phyloP scores from a whole-genome alignment of 2,888 invertebrate genomes.

The Invenusta paracnida region DNA sequence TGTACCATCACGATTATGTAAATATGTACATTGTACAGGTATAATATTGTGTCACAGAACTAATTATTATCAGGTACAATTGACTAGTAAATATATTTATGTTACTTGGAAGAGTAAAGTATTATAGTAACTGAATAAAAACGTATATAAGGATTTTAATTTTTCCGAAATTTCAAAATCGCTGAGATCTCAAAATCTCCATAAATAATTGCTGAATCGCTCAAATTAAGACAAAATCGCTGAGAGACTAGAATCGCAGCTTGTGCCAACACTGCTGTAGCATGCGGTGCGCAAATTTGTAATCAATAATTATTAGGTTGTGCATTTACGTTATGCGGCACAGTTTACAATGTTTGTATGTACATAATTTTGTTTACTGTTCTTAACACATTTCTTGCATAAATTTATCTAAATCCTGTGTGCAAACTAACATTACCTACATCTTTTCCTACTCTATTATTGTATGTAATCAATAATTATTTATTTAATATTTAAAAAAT shows the following conservation, averaged over 20 bases:
- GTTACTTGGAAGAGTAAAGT: not conserved
- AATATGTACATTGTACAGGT: constrained; percentile 4
- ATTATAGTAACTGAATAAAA: constrained; percentile 22
- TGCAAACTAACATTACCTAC: too few relatives aligned
- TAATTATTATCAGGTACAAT: constrained; percentile 23
- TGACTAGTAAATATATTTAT: constrained; percentile 9
- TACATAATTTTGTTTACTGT: too few relatives aligned
- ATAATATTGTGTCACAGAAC: constrained; percentile 24
- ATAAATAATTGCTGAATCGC: not conserved
- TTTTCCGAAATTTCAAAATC: not conserved
- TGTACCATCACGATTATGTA: constrained; percentile 23
- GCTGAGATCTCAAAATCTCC: constrained; percentile 12
- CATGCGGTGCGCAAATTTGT: too few relatives aligned
- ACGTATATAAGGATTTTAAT: constrained; percentile 3
- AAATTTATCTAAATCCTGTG: too few relatives aligned
- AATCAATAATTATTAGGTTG: too few relatives aligned
- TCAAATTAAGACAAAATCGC: constrained; percentile 11
- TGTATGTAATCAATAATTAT: too few relatives aligned
- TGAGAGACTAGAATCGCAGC: constrained; percentile 27
- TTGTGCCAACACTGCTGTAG: not conserved
- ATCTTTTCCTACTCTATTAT: too few relatives aligned
- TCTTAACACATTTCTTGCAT: too few relatives aligned
- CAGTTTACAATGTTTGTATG: too few relatives aligned
- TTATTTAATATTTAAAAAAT: too few relatives aligned
- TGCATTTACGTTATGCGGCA: too few relatives aligned